Conservation (phyloP, 2,113 vertebrate species). For the Acinonyx jubatus region DNA sequence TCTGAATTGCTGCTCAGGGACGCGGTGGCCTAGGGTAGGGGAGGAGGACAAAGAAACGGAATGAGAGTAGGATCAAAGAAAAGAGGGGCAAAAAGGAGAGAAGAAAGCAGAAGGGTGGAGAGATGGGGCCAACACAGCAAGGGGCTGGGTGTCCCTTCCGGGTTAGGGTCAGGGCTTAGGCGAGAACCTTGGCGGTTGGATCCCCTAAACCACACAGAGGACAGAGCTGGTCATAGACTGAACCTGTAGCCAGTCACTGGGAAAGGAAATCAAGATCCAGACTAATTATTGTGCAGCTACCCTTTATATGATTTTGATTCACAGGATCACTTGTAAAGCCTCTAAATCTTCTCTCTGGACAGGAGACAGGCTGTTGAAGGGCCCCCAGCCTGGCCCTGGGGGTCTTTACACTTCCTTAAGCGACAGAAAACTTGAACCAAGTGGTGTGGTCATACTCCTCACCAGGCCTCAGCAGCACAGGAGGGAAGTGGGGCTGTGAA, state of each 20-base stretch:
- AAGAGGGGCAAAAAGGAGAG: neutral
- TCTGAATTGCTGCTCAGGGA: neutral
- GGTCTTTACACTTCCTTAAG: constrained; percentile 69
- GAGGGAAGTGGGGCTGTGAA: constrained; percentile 91
- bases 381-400: neutral
- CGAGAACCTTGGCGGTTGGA: neutral
- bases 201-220: neutral
- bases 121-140: neutral
- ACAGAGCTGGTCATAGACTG: neutral
- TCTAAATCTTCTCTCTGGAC: constrained; percentile 11
- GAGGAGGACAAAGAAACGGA: neutral
- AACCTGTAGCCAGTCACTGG: neutral
- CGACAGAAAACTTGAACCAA: constrained; percentile 85
- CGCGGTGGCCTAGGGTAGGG: neutral
- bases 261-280: neutral
- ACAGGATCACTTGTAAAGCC: neutral
- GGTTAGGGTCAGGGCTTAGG: neutral
- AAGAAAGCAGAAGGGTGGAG: neutral
- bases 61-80: neutral
- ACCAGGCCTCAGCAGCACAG: constrained; percentile 87
- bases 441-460: constrained; percentile 92
- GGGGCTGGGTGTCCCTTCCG: neutral
- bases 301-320: neutral
- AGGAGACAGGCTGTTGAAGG: neutral
- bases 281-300: neutral